Conservation (phyloP, 2,113 vertebrate genomes). For the Jaculus jaculus region DNA sequence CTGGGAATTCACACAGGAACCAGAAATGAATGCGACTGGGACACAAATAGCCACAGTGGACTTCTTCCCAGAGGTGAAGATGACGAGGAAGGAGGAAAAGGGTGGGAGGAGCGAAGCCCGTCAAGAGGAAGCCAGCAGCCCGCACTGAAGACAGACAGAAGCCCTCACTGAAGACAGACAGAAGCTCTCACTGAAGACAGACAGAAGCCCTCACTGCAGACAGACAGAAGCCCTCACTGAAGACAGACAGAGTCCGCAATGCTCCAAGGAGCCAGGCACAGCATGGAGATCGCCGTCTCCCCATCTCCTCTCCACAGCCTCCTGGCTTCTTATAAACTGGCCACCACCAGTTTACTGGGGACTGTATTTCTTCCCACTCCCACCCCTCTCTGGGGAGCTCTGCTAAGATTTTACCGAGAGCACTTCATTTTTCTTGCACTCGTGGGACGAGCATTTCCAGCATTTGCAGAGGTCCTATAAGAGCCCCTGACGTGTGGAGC, state of each 20-base stretch:
- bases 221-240: too few species aligned
- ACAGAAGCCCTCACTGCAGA: too few species aligned
- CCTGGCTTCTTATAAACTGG: not conserved
- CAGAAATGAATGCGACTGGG: rapidly evolving
- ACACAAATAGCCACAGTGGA: rapidly evolving
- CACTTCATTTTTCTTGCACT: not conserved
- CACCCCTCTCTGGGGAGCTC: not conserved
- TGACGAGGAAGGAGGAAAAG: rapidly evolving
- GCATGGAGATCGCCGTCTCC: not conserved
- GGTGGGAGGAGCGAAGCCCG: rapidly evolving
- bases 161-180: too few species aligned
- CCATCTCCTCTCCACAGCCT: not conserved
- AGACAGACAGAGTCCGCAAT: too few species aligned
- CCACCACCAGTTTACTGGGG: too few species aligned
- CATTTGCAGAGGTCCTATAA: not conserved
- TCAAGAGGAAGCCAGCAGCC: rapidly evolving
- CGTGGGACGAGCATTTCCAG: not conserved
- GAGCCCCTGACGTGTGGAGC: not conserved
- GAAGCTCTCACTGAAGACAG: too few species aligned
- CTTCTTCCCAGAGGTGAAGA: not conserved
- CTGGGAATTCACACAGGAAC: rapidly evolving
- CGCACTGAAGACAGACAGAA: too few species aligned
- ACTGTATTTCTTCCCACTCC: not conserved
- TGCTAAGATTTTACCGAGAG: not conserved
- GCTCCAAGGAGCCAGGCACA: not conserved